Conservation (phyloP, 2,888 invertebrate genomes). For the Athrips mouffetella region DNA sequence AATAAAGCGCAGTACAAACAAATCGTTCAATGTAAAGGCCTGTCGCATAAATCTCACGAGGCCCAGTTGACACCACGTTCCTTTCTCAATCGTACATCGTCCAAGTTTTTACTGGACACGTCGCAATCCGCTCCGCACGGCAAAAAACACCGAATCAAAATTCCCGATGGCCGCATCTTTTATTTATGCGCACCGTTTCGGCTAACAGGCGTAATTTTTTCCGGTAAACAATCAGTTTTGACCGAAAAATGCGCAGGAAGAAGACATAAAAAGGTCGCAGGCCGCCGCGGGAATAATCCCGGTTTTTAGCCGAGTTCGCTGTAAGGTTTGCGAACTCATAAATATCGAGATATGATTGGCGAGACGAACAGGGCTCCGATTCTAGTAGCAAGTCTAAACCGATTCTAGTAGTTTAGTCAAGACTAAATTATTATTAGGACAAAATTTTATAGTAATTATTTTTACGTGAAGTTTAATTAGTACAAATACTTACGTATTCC, state of each 20-base stretch:
- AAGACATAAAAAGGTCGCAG: constrained; percentile 67
- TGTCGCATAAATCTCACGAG: constrained; percentile 48
- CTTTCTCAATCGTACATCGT: constrained; percentile 58
- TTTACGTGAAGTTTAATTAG: no score
- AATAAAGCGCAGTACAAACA: no score
- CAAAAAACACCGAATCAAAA: constrained; percentile 75
- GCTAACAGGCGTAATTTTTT: constrained; percentile 78
- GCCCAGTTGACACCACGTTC: constrained; percentile 59
- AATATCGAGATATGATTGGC: constrained; percentile 68
- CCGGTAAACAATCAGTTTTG: constrained; percentile 78
- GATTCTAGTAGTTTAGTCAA: no score
- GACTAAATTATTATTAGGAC: no score
- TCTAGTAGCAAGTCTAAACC: not conserved
- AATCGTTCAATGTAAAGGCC: constrained; percentile 36
- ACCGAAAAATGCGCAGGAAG: constrained; percentile 74
- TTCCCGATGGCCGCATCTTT: constrained; percentile 68
- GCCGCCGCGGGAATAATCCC: constrained; percentile 52
- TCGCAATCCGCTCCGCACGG: constrained; percentile 54
- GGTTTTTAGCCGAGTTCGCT: constrained; percentile 38
- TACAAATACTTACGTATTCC: no score
- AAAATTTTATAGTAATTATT: no score
- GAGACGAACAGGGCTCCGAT: constrained; percentile 28
- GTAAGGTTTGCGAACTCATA: constrained; percentile 41
- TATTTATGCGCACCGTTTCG: constrained; percentile 69
- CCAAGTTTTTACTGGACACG: constrained; percentile 49